Conservation (phyloP, 2,113 vertebrate genomes). For the Nipponia nippon region DNA sequence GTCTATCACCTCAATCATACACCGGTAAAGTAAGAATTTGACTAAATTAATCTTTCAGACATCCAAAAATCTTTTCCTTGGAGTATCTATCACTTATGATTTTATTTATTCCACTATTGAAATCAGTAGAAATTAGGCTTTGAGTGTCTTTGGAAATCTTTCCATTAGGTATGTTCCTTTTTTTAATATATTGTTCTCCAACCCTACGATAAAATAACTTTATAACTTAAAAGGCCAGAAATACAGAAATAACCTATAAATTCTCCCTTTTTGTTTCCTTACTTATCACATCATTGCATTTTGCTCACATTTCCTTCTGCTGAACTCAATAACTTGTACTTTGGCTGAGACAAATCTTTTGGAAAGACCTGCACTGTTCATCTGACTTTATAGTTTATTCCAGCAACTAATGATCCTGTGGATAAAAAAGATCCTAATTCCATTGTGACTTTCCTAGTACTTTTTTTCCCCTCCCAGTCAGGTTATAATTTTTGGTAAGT, state of each 20-base stretch:
- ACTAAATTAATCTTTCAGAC: background rate
- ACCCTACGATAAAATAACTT: background rate
- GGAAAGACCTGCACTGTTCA: background rate
- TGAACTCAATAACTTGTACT: background rate
- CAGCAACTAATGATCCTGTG: background rate
- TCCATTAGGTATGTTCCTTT: background rate
- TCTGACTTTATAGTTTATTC: background rate
- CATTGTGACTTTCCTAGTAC: background rate
- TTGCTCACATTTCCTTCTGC: background rate
- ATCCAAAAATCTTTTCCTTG: background rate
- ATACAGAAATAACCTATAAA: background rate
- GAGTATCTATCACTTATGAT: background rate
- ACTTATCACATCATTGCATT: background rate
- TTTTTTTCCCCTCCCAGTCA: background rate
- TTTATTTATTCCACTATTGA: background rate
- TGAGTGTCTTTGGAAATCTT: background rate
- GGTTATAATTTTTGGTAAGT: background rate
- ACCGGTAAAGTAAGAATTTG: background rate
- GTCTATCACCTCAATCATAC: background rate
- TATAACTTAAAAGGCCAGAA: background rate
- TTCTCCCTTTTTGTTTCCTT: background rate
- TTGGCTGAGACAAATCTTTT: background rate
- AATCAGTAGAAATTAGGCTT: background rate
- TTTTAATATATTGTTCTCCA: background rate
- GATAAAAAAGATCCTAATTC: background rate